phyloP scores from a whole-genome alignment of 2,113 vertebrate genomes.

The Megaptera novaeangliae region DNA sequence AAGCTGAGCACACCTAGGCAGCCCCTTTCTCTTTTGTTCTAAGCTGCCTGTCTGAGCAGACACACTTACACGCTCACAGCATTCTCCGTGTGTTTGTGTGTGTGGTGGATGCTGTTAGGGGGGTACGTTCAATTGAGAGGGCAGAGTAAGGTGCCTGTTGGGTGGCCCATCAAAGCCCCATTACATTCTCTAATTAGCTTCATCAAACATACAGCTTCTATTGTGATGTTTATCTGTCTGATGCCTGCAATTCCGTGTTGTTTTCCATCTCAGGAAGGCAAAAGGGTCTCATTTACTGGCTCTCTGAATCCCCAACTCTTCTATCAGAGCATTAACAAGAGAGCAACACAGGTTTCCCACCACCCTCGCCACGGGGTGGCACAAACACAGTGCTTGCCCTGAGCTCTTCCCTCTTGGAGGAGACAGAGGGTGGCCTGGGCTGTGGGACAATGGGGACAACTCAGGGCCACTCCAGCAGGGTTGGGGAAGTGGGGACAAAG shows the following conservation, averaged over 20 bases:
- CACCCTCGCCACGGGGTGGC: background rate
- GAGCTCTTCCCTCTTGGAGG: background rate
- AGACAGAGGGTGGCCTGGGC: background rate
- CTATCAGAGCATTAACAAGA: background rate
- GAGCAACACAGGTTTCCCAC: background rate
- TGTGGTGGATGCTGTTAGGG: too few species aligned
- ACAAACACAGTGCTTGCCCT: background rate
- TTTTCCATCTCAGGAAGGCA: background rate
- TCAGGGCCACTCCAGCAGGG: background rate
- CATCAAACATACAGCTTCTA: constrained; percentile 17
- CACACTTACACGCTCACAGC: background rate
- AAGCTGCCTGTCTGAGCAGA: background rate
- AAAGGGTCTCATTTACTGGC: background rate
- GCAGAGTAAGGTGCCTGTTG: background rate
- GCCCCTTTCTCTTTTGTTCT: background rate
- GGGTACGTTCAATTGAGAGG: background rate
- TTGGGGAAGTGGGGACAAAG: background rate
- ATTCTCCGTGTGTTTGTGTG: background rate
- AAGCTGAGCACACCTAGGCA: background rate
- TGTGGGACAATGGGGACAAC: background rate
- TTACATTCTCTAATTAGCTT: constrained; percentile 5
- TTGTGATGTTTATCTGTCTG: background rate
- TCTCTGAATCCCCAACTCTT: background rate
- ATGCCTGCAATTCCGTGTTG: background rate
- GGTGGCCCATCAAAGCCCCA: background rate